These are phyloP conservation scores for Phallusia fumigata DNA, from an alignment of 23 tunicate genomes.

Conservation along the genomic window DNA sequence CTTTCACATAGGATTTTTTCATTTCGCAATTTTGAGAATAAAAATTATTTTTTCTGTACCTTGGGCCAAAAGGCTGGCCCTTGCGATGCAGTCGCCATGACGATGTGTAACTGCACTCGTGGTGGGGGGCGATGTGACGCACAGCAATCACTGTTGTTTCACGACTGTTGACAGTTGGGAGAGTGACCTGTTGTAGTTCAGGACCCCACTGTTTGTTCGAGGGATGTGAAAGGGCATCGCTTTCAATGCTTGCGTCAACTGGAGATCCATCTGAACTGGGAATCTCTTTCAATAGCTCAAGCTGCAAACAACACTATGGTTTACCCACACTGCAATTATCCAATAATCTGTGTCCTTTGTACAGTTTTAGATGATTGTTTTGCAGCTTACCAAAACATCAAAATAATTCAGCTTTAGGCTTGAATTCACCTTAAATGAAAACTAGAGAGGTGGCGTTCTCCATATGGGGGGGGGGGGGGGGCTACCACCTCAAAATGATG, in stretches of 20 bases:
- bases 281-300: slow-evolving; percentile 32
- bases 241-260: slow-evolving; percentile 30
- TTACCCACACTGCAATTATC: too few relatives aligned
- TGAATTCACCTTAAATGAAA: too few relatives aligned
- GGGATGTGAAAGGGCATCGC: not conserved
- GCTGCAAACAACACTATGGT: slow-evolving; percentile 1
- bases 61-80: slow-evolving; percentile 59
- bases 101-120: slow-evolving; percentile 64
- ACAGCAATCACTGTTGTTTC: slow-evolving; percentile 52
- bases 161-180: slow-evolving; percentile 45
- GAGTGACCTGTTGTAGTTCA: slow-evolving; percentile 12
- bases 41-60: slow-evolving; percentile 30
- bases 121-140: slow-evolving; percentile 47
- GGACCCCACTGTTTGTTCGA: slow-evolving; percentile 38
- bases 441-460: too few relatives aligned
- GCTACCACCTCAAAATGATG: too few relatives aligned
- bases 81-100: slow-evolving; percentile 60
- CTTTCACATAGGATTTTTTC: too few relatives aligned
- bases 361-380: too few relatives aligned
- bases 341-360: slow-evolving; percentile 3
- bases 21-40: too few relatives aligned
- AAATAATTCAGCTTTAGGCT: too few relatives aligned
- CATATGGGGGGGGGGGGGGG: too few relatives aligned
- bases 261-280: slow-evolving; percentile 42
- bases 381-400: too few relatives aligned